Evolutionary conservation across 2,888 invertebrate species (phyloP).

Genomic region (Tridacna crocea): DNA sequence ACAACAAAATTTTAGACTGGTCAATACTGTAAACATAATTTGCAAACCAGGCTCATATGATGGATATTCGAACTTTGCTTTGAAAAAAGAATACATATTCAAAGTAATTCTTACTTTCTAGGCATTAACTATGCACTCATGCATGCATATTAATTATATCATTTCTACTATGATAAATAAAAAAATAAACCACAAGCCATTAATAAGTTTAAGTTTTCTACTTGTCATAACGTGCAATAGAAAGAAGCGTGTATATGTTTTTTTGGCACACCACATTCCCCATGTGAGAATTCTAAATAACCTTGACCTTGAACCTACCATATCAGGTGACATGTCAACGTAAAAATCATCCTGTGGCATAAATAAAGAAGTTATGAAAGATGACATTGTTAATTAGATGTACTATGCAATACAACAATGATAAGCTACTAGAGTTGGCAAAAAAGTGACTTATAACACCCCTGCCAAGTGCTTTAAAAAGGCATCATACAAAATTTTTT

Average conservation of each 20-base stretch:
- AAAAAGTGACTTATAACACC: no score
- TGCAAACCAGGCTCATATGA: no score
- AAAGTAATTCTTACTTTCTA: background rate
- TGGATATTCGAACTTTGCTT: no score
- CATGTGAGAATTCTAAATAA: conserved; percentile 24
- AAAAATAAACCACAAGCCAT: conserved; percentile 24
- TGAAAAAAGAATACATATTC: no score
- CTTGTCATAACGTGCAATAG: conserved; percentile 32
- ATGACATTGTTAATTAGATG: background rate
- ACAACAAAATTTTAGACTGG: no score
- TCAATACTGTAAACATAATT: no score
- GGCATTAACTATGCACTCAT: background rate
- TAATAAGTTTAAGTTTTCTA: conserved; percentile 3
- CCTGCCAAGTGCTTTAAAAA: no score
- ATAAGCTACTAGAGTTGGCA: no score
- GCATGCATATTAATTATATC: conserved; percentile 2
- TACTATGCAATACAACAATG: no score
- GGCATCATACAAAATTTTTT: no score
- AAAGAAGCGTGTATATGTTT: conserved; percentile 40
- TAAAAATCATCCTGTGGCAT: conserved; percentile 55
- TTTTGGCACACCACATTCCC: conserved; percentile 35
- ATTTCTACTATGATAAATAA: background rate
- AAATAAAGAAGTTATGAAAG: conserved; percentile 24
- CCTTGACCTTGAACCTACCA: conserved; percentile 51
- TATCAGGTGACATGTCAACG: conserved; percentile 44